Conservation (phyloP, 2,113 vertebrate genomes). For the Arvicanthis niloticus region DNA sequence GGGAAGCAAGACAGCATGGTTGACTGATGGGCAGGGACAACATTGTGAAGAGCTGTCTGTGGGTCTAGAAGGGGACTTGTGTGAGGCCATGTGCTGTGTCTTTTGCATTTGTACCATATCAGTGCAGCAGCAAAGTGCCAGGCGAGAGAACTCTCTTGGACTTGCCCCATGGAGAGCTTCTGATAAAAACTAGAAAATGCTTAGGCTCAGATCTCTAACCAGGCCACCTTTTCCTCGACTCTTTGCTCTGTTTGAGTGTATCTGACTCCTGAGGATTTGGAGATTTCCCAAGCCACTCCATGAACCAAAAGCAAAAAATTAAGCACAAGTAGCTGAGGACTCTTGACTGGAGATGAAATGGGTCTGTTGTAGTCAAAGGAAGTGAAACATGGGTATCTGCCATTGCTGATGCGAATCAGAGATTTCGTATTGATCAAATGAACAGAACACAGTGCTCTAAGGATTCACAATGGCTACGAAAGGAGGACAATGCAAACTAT, state of each 20-base stretch:
- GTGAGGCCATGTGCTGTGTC: neutral
- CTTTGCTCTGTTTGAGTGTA: neutral
- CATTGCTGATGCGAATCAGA: conserved; percentile 91
- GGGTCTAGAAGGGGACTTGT: neutral
- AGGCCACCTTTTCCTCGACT: fast-evolving
- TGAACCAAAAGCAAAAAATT: neutral
- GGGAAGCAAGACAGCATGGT: neutral
- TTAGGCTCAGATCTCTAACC: neutral
- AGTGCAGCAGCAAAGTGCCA: neutral
- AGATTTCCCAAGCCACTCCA: neutral
- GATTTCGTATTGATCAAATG: conserved; percentile 92
- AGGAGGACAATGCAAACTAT: conserved; percentile 76
- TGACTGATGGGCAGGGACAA: neutral
- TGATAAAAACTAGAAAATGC: neutral
- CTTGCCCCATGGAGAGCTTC: neutral
- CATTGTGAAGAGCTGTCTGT: neutral
- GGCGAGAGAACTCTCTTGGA: neutral
- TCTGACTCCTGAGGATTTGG: neutral
- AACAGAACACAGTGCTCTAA: conserved; percentile 85
- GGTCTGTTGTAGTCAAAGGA: neutral
- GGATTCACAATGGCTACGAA: conserved; percentile 75
- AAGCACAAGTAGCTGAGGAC: neutral
- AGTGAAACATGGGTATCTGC: conserved; percentile 77
- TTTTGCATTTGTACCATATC: neutral
- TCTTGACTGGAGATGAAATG: neutral